A percentile compares a stretch with the other conserved stretches of the same genome.
These are phyloP conservation scores for Benthosema pterotum DNA, from an alignment of 2,797 vertebrate species.

Conservation along the genomic window DNA sequence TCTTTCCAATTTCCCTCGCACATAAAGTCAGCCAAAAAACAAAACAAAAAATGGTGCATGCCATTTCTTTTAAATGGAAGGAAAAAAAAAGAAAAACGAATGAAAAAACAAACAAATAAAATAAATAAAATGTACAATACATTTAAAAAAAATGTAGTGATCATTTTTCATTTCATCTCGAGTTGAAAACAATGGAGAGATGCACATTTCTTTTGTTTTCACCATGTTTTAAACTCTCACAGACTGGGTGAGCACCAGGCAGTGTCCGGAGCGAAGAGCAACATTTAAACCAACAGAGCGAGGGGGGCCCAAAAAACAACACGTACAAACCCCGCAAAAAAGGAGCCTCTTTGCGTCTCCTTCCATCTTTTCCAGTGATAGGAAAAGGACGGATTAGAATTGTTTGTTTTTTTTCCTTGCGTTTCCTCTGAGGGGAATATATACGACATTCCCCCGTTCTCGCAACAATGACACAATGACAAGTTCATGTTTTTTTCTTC, in stretches of 20 bases:
- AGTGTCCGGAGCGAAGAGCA: conserved; percentile 72
- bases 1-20: conserved; percentile 15
- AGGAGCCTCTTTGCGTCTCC: conserved; percentile 29
- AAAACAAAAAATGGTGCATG: conserved; percentile 71
- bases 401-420: conserved; percentile 15
- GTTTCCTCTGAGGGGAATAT: conserved; percentile 39
- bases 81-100: conserved; percentile 14
- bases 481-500: conserved; percentile 27
- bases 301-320: conserved; percentile 21
- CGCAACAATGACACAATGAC: too few relatives aligned
- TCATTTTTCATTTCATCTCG: conserved; percentile 56
- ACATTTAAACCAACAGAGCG: conserved; percentile 62
- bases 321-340: conserved; percentile 14
- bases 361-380: conserved; percentile 23
- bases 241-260: conserved; percentile 81
- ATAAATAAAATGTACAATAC: conserved; percentile 76
- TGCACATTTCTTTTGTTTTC: conserved; percentile 58
- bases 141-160: conserved; percentile 64
- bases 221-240: conserved; percentile 57
- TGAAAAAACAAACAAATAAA: conserved; percentile 41
- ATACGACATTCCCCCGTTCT: too few relatives aligned
- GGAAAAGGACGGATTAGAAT: conserved; percentile 33
- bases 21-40: conserved; percentile 48
- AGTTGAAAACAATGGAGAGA: conserved; percentile 45
- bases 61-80: conserved; percentile 58